phyloP scores from a whole-genome alignment of 2,797 vertebrate genomes.

The Mastacembelus armatus region DNA sequence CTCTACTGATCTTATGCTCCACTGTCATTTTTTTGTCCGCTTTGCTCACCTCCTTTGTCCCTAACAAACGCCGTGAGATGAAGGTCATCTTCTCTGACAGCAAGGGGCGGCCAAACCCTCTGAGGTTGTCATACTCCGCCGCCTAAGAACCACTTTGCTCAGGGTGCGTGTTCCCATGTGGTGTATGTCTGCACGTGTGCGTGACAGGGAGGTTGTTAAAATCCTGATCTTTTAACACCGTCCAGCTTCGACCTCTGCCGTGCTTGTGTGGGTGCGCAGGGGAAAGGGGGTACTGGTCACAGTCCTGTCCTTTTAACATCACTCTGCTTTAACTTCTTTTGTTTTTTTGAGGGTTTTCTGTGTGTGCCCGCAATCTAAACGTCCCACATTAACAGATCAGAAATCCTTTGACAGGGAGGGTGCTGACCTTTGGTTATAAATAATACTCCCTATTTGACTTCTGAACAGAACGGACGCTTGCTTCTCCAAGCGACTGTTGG shows the following conservation, averaged over 20 bases:
- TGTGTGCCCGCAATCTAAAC: constrained; percentile 32
- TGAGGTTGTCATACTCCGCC: constrained; percentile 62
- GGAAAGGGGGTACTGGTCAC: constrained; percentile 27
- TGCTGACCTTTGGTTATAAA: constrained; percentile 75
- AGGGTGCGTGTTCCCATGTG: not conserved
- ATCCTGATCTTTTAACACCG: constrained; percentile 37
- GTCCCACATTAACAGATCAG: constrained; percentile 59
- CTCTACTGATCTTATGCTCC: constrained; percentile 47
- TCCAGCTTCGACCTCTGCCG: constrained; percentile 31
- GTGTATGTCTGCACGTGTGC: not conserved
- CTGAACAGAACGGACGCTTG: constrained; percentile 49
- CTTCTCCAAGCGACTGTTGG: constrained; percentile 65
- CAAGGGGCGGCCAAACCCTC: constrained; percentile 57
- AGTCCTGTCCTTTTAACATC: constrained; percentile 41
- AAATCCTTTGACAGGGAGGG: constrained; percentile 60
- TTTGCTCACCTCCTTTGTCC: constrained; percentile 54
- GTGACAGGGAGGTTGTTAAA: constrained; percentile 26
- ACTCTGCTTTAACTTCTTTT: constrained; percentile 14
- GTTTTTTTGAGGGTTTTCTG: too few species aligned
- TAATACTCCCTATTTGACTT: constrained; percentile 71
- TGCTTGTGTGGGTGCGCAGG: constrained; percentile 18
- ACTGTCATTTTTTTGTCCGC: constrained; percentile 40
- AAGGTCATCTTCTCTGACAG: constrained; percentile 75
- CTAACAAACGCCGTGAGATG: constrained; percentile 68
- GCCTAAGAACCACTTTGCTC: constrained; percentile 47